Evolutionary conservation across 2,797 vertebrate genomes (phyloP), one percentile per base, ranked within the genome.

Genomic region (Coreius guichenoti): DNA sequence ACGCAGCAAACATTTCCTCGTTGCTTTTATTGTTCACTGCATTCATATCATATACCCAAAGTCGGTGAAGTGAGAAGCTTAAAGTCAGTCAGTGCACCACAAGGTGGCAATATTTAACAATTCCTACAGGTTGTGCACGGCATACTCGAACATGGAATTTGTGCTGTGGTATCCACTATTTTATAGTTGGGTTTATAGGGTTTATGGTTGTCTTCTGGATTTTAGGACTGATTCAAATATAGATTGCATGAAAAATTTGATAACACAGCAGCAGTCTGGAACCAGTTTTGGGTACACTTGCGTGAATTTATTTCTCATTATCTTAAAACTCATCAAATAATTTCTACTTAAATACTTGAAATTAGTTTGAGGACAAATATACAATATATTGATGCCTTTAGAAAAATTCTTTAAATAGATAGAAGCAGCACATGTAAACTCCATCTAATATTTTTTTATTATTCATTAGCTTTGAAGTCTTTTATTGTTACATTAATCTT

Each of bases 51-150:
- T 31, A 36, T 74, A 54, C n/a, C 17, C 36, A 5, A 31, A 54
- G 26, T 16, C 2, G 4, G n/a, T 3, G 1, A 72, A 56, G 58
- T 45, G 9, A 65, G 23, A 23, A 26, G 5, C 13, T 65, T 63
- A 67, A 87, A 69, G 56, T 67, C 29, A 21, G 33, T 13, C 8
- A 2, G 43, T 19, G 39, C 17, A 72, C 89, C 94, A 93, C 89
- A 80, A 92, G 93, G 72, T 88, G 94, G 92, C 87, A 84, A 21
- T 85, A 68, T 39, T 83, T 72, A n/a, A 56, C 78, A 81, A n/a
- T 81, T 78, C 26, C 33, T 69, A 14, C 23, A 69, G 45, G 61
- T 33, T 1, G 21, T 11, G 13, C 9, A 33, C 3, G 14, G 16
- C 23, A 43, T 67, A 8, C 72, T 3, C 1, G 9, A 39, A 26